Percentiles rank a stretch among this genome's conserved stretches.
Conservation (phyloP, 2,797 vertebrate species). For the Eupleurogrammus muticus region DNA sequence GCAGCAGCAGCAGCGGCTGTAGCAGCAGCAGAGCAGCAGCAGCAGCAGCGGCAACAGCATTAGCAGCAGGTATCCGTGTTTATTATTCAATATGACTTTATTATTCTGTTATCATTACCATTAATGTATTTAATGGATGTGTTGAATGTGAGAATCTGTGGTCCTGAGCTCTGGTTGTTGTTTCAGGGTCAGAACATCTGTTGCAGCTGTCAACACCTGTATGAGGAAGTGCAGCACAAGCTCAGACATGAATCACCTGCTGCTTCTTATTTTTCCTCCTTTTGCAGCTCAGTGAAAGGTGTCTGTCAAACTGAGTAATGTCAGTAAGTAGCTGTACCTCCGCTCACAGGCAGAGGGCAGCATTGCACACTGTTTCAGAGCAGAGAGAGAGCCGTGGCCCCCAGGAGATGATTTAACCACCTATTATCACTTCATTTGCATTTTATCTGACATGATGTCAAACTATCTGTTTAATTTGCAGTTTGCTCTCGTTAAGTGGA, state of each 20-base stretch:
- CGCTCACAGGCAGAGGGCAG: conserved; percentile 53
- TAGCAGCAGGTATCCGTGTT: not conserved
- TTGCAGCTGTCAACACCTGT: conserved; percentile 7
- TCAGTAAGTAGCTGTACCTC: conserved; percentile 21
- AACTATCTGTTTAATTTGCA: not conserved
- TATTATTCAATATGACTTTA: conserved; percentile 8
- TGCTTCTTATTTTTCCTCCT: too few species aligned
- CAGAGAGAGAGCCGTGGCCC: not conserved
- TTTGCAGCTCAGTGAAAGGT: not conserved
- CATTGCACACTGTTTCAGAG: conserved; percentile 33
- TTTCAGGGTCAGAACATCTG: not conserved
- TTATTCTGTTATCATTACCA: not conserved
- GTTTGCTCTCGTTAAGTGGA: not conserved
- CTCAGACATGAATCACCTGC: not conserved
- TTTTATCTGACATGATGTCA: not conserved
- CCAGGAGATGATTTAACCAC: not conserved
- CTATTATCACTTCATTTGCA: not conserved
- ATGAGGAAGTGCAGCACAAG: not conserved
- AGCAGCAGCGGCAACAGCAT: too few species aligned
- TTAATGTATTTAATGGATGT: not conserved
- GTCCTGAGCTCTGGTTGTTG: not conserved
- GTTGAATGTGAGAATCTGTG: not conserved
- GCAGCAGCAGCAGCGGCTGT: too few species aligned
- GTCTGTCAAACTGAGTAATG: not conserved
- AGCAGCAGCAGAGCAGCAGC: too few species aligned